Percentiles rank a stretch among this genome's conserved stretches.
These are phyloP conservation scores for Denticeps clupeoides DNA, from an alignment of 2,797 vertebrate species.

Conservation along the genomic window DNA sequence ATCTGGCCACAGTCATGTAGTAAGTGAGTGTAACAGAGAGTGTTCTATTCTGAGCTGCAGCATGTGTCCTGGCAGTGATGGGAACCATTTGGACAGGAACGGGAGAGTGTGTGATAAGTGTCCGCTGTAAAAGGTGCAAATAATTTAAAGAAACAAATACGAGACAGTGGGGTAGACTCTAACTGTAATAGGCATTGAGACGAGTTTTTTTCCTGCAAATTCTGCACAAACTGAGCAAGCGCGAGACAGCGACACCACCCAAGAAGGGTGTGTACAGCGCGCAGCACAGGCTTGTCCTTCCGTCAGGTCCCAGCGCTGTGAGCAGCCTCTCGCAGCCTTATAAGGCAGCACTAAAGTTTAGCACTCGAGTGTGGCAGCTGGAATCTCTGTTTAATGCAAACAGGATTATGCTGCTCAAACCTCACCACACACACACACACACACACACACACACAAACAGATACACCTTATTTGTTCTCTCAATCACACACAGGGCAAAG, in stretches of 20 bases:
- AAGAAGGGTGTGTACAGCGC: conserved; percentile 21
- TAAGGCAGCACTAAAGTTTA: conserved; percentile 47
- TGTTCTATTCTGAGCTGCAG: conserved; percentile 22
- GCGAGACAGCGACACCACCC: conserved; percentile 21
- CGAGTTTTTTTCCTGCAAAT: background rate
- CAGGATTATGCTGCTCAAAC: conserved; percentile 22
- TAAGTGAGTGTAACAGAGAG: background rate
- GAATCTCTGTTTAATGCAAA: conserved; percentile 33
- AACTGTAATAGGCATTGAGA: conserved; percentile 1
- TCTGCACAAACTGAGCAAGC: background rate
- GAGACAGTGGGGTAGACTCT: background rate
- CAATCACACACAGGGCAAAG: conserved; percentile 30
- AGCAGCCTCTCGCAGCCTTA: conserved; percentile 48
- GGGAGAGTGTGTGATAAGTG: background rate
- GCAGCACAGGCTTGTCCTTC: conserved; percentile 23
- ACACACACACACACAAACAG: conserved; percentile 12
- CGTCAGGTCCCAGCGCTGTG: conserved; percentile 34
- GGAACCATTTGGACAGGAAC: conserved; percentile 21
- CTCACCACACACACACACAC: background rate
- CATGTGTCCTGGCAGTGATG: conserved; percentile 19
- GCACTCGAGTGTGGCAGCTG: conserved; percentile 31
- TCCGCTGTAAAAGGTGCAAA: background rate
- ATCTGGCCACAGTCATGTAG: background rate
- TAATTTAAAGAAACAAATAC: background rate
- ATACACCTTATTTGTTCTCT: conserved; percentile 18